Percentiles rank a stretch among this genome's conserved stretches.
phyloP scores from a whole-genome alignment of 2,113 vertebrate species.

The Nymphicus hollandicus region DNA sequence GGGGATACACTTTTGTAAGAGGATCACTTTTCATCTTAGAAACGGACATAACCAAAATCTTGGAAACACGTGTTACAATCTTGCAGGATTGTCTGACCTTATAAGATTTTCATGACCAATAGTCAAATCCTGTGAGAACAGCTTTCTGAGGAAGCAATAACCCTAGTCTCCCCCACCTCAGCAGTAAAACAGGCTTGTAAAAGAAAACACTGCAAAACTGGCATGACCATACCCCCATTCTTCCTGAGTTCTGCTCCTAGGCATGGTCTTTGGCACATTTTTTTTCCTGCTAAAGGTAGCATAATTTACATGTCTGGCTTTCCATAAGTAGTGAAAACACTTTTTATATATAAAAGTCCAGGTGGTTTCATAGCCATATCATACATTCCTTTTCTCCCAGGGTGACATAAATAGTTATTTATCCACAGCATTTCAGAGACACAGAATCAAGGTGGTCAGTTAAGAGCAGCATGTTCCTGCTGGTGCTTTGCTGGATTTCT shows the following conservation, averaged over 20 bases:
- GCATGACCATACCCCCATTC: conserved; percentile 49
- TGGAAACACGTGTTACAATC: neutral
- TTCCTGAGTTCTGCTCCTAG: conserved; percentile 40
- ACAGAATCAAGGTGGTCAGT: conserved; percentile 12
- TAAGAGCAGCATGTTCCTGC: conserved; percentile 20
- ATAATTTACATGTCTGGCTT: conserved; percentile 67
- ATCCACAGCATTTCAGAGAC: conserved; percentile 34
- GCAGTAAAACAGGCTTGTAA: conserved; percentile 62
- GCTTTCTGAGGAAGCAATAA: conserved; percentile 61
- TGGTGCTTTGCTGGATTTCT: neutral
- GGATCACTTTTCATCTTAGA: neutral
- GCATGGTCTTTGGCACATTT: conserved; percentile 47
- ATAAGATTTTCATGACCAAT: conserved; percentile 31
- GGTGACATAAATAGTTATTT: conserved; percentile 57
- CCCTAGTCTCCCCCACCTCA: conserved; percentile 6
- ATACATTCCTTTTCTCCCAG: conserved; percentile 60
- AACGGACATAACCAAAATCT: neutral
- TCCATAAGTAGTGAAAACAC: conserved; percentile 57
- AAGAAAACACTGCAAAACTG: conserved; percentile 52
- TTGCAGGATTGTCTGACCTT: conserved; percentile 22
- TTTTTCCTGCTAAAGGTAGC: conserved; percentile 26
- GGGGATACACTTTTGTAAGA: neutral
- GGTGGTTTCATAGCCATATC: conserved; percentile 56
- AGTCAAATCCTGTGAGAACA: conserved; percentile 46
- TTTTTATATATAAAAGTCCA: conserved; percentile 58